Evolutionary conservation across 2,888 invertebrate genomes (phyloP).

Genomic region (Penaeus monodon): DNA sequence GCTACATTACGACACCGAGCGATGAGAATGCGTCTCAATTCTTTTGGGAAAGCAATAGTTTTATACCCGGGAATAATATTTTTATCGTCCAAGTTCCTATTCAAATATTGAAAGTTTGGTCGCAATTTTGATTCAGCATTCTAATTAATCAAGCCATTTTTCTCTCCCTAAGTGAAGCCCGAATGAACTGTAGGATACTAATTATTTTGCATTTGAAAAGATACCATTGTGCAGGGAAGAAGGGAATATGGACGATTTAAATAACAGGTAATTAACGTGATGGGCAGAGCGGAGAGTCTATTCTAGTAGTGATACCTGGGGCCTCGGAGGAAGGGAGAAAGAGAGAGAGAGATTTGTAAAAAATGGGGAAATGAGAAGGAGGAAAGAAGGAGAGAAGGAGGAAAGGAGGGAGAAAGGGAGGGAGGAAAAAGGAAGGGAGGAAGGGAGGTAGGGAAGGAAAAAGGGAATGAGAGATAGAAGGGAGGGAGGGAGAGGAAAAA

Average conservation of each 20-base stretch:
- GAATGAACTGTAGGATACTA: constrained; percentile 21
- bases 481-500: neutral
- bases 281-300: neutral
- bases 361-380: neutral
- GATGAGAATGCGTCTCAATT: no score
- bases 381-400: neutral
- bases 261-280: constrained; percentile 20
- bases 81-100: no score
- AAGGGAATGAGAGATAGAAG: neutral
- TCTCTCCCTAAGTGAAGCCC: neutral
- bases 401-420: neutral
- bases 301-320: neutral
- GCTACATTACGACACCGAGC: no score
- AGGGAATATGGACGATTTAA: constrained; percentile 13
- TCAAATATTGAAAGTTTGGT: neutral
- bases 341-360: constrained; percentile 8
- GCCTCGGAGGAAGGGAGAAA: neutral
- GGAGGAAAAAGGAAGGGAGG: neutral
- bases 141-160: constrained; percentile 13
- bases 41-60: no score
- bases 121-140: constrained; percentile 19
- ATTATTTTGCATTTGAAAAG: constrained; percentile 20
- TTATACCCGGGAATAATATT: no score
- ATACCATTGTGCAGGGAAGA: constrained; percentile 6
- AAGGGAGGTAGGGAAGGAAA: neutral